Evolutionary conservation across 2,888 invertebrate species (phyloP), one percentile per base, ranked within the genome.

Genomic region (Euspilapteryx auroguttella): DNA sequence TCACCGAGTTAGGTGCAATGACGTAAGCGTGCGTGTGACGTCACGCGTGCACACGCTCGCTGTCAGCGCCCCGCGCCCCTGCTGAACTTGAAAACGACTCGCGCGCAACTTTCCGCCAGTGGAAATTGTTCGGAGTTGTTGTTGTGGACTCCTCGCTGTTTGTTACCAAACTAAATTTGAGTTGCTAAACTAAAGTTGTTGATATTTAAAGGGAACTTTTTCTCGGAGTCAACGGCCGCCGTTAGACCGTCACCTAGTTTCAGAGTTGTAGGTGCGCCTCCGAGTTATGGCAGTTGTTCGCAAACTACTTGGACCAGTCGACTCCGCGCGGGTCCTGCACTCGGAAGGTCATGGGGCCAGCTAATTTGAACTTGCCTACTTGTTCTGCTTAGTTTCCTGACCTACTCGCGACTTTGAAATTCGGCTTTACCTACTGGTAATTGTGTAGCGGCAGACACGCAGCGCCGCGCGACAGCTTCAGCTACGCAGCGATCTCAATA

Each of bases 171-270:
- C 75, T 71, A 71, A 75, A 73, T 73, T 75, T 71, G 71, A 73
- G 73, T 71, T 69, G 66, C 62, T 68, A 59, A 69, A 71, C 71
- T 71, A 65, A 69, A 73, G 59, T 75, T 71, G 68, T 54, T 63
- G 73, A 73, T 75, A 73, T 75, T 75, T 73, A 73, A 75, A 73
- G 65, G 49, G 65, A 75, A 75, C 68, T 75, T 75, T 75, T 73
- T 75, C 73, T 64, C 66, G 62, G 63, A 73, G 75, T 75, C 75
- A 73, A 75, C 63, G 75, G 66, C 71, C 69, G 58, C n/a, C n/a
- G 46, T 54, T 58, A 55, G 65, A 64, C 66, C 66, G 75, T 75
- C 71, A 71, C 75, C 75, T 66, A 73, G 75, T 75, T 75, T 68
- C 63, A 48, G 73, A 69, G 66, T 63, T 62, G 59, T 62, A 55